Percentiles rank a stretch among this genome's conserved stretches.
These are phyloP conservation scores for Lepidothrix coronata DNA, from an alignment of 2,113 vertebrate species.

Conservation along the genomic window DNA sequence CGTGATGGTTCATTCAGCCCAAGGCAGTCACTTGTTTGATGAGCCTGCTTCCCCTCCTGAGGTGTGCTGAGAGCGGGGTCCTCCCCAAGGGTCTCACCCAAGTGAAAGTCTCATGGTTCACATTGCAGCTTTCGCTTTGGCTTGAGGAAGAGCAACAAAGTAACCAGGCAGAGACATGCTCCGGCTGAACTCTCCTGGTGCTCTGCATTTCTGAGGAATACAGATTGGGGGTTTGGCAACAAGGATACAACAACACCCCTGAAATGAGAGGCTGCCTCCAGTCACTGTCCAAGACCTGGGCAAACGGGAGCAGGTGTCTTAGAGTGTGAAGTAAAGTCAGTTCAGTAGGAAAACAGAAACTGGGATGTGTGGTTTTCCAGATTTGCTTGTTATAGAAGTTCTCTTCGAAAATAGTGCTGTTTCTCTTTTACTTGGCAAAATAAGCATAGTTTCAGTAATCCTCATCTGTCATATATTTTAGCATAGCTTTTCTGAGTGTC, in stretches of 20 bases:
- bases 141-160: rapidly evolving
- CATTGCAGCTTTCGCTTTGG: neutral
- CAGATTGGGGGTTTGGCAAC: neutral
- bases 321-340: neutral
- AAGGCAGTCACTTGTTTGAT: neutral
- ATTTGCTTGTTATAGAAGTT: neutral
- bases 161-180: neutral
- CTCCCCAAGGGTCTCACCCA: neutral
- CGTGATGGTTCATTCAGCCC: neutral
- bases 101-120: neutral
- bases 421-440: neutral
- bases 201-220: neutral
- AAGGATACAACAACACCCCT: neutral
- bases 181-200: neutral
- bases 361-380: neutral
- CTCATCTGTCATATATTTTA: neutral
- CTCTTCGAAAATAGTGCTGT: neutral
- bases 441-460: neutral
- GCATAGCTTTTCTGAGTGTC: neutral
- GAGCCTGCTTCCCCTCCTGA: neutral
- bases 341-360: neutral
- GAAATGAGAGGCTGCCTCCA: neutral
- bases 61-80: neutral
- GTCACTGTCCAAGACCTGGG: neutral
- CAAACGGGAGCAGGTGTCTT: neutral